phyloP scores from a whole-genome alignment of 2,113 vertebrate species.

The Procavia capensis region DNA sequence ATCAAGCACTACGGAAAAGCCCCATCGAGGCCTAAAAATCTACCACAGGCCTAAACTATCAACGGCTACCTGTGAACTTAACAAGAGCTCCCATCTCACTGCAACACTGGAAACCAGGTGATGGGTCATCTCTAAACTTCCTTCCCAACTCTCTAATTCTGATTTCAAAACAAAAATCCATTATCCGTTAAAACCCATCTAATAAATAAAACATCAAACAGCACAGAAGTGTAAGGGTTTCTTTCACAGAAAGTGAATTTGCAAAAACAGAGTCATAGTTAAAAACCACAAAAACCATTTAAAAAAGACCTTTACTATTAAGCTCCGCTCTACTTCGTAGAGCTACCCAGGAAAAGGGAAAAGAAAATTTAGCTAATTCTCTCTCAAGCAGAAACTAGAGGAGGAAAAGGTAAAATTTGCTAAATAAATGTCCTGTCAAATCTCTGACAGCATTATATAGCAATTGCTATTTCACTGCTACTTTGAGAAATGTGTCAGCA shows the following conservation, averaged over 20 bases:
- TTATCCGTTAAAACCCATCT: conserved; percentile 5
- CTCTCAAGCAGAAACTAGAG: conserved; percentile 1
- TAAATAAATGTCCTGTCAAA: conserved; percentile 33
- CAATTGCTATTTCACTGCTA: conserved; percentile 56
- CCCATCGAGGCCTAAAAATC: neutral
- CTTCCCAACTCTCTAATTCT: neutral
- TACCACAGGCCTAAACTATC: neutral
- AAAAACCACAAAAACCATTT: conserved; percentile 48
- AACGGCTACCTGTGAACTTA: neutral
- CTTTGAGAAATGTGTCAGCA: conserved; percentile 43
- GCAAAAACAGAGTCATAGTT: neutral
- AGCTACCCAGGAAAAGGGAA: neutral
- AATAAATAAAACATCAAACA: conserved; percentile 40
- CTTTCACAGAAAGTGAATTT: conserved; percentile 44
- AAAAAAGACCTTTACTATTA: conserved; percentile 49
- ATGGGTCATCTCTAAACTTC: neutral
- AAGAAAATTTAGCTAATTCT: conserved; percentile 53
- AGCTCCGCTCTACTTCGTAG: conserved; percentile 35
- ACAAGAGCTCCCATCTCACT: neutral
- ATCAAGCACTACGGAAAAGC: neutral
- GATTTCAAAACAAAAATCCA: conserved; percentile 8
- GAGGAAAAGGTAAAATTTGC: neutral
- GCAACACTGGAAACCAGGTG: neutral
- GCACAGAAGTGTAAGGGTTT: neutral
- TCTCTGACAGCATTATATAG: conserved; percentile 42